Percentiles rank a stretch among this genome's conserved stretches.
phyloP scores from a whole-genome alignment of 2,113 vertebrate genomes.

The Gobio gobio region DNA sequence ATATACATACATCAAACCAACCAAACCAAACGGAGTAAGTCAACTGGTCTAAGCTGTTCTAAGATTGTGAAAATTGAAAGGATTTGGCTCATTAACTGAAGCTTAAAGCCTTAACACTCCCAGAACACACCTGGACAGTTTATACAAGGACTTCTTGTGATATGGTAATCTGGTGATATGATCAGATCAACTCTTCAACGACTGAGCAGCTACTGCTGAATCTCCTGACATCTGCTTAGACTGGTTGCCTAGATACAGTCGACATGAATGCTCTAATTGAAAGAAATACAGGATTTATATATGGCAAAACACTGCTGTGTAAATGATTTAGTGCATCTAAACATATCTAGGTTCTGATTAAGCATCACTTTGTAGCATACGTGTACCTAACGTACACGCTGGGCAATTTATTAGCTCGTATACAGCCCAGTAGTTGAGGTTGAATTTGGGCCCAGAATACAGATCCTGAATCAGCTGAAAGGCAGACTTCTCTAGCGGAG shows the following conservation, averaged over 20 bases:
- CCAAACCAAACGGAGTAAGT: not conserved
- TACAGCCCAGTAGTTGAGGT: not conserved
- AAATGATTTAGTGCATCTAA: not conserved
- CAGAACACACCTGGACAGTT: not conserved
- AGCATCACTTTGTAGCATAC: not conserved
- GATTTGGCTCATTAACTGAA: constrained; percentile 8
- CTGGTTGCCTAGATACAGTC: not conserved
- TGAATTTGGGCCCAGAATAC: constrained; percentile 33
- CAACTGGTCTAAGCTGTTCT: not conserved
- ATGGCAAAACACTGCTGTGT: not conserved
- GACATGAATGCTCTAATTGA: not conserved
- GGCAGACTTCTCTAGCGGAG: constrained; percentile 34
- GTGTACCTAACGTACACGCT: not conserved
- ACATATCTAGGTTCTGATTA: not conserved
- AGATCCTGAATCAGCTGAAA: constrained; percentile 44
- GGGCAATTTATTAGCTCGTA: constrained; percentile 8
- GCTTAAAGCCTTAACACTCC: constrained; percentile 10
- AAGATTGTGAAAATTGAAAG: not conserved
- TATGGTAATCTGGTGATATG: constrained; percentile 6
- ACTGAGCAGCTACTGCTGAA: constrained; percentile 15
- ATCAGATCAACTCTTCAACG: not conserved
- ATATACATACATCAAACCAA: not conserved
- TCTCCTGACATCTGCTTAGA: constrained; percentile 24
- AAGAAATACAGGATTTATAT: not conserved
- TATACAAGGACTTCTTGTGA: constrained; percentile 8